Conservation (phyloP, 2,113 vertebrate genomes). For the Bothrops jararaca region DNA sequence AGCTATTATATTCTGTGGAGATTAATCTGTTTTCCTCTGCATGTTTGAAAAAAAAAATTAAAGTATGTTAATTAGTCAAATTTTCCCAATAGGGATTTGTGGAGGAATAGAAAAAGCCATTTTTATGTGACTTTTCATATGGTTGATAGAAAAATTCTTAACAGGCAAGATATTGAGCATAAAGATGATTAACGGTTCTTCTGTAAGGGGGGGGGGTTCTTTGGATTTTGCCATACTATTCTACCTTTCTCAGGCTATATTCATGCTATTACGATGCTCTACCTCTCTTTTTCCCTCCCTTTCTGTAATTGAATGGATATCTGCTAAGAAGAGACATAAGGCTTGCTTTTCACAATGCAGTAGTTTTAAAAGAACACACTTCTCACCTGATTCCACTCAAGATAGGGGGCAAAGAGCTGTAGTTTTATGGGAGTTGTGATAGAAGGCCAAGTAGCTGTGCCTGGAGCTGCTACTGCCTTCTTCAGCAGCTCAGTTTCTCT, state of each 20-base stretch:
- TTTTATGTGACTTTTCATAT: not conserved
- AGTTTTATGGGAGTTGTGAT: not conserved
- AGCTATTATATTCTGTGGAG: not conserved
- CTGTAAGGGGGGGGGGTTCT: conserved; percentile 6
- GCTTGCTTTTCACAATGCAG: conserved; percentile 11
- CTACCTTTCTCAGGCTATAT: not conserved
- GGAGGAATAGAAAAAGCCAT: conserved; percentile 1
- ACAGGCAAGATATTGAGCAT: not conserved
- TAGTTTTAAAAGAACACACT: not conserved
- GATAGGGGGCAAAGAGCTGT: conserved; percentile 35
- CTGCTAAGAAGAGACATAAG: conserved; percentile 4
- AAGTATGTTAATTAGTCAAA: not conserved
- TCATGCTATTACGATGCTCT: not conserved
- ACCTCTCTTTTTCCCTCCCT: conserved; percentile 3
- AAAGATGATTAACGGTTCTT: conserved; percentile 4
- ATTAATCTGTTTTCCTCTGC: not conserved
- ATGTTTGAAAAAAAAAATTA: not conserved
- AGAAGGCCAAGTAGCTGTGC: conserved; percentile 24
- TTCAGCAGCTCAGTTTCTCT: conserved; percentile 48
- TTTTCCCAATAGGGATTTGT: accelerated
- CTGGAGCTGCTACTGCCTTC: conserved; percentile 31
- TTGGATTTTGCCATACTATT: conserved; percentile 13
- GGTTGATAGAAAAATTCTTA: accelerated
- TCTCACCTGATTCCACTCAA: conserved; percentile 27
- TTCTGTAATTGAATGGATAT: not conserved